These are phyloP conservation scores for Erebia epiphron DNA, from an alignment of 2,888 invertebrate species.

Conservation along the genomic window DNA sequence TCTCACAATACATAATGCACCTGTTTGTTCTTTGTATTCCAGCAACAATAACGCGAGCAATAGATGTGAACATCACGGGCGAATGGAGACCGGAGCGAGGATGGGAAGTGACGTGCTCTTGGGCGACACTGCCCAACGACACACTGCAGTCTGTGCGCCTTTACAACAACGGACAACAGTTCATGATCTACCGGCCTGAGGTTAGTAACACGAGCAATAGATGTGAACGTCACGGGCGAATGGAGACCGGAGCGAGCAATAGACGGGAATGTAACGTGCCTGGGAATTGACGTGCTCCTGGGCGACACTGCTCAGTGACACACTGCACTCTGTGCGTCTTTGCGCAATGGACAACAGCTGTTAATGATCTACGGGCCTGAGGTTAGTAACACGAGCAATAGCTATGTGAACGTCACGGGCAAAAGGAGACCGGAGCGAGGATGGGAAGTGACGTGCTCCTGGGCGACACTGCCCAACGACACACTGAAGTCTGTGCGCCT, in stretches of 20 bases:
- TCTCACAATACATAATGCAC: conserved; percentile 3
- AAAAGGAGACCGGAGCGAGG: too few species aligned
- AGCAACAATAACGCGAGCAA: conserved; percentile 41
- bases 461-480: conserved; percentile 53
- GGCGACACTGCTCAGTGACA: conserved; percentile 55
- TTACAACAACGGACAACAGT: conserved; percentile 56
- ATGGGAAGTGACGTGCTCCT: conserved; percentile 62
- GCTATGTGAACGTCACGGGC: too few species aligned
- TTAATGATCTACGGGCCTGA: conserved; percentile 66
- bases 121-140: conserved; percentile 57
- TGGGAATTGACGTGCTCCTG: conserved; percentile 66
- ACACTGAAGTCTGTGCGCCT: conserved; percentile 63
- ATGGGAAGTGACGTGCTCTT: conserved; percentile 64
- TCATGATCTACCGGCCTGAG: conserved; percentile 42
- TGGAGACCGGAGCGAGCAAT: conserved; percentile 60
- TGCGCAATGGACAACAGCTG: conserved; percentile 58
- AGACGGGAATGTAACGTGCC: conserved; percentile 54
- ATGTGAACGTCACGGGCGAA: conserved; percentile 53
- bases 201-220: conserved; percentile 42
- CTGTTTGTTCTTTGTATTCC: background rate
- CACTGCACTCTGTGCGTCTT: conserved; percentile 62
- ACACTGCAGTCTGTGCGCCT: conserved; percentile 64
- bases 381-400: too few species aligned
- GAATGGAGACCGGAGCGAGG: conserved; percentile 61
- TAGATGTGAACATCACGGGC: conserved; percentile 55